Conservation (phyloP, 2,888 invertebrate genomes). For the Plagodis pulveraria region DNA sequence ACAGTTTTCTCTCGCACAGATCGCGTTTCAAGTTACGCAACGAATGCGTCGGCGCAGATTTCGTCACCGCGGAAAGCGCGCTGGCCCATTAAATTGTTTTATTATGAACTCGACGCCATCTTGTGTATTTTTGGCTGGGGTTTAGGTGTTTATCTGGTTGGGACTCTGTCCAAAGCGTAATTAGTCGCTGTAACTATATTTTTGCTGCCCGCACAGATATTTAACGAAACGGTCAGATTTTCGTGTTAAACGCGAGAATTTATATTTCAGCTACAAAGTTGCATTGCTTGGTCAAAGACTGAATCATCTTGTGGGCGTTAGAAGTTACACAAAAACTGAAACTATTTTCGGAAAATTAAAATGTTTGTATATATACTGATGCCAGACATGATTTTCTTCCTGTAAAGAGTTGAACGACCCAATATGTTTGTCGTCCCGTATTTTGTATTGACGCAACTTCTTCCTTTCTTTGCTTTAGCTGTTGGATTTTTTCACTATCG, state of each 20-base stretch:
- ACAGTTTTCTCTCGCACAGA: constrained; percentile 76
- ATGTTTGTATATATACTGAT: constrained; percentile 26
- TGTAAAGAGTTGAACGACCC: constrained; percentile 64
- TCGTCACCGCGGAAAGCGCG: constrained; percentile 85
- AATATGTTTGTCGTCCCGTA: constrained; percentile 68
- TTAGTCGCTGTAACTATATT: constrained; percentile 78
- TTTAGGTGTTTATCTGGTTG: constrained; percentile 83
- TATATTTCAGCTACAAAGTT: constrained; percentile 13
- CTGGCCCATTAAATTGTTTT: constrained; percentile 85
- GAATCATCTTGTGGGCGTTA: constrained; percentile 9
- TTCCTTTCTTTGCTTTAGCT: constrained; percentile 65
- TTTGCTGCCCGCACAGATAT: constrained; percentile 56
- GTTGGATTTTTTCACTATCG: constrained; percentile 74
- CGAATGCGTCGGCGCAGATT: constrained; percentile 80
- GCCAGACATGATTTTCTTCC: constrained; percentile 44
- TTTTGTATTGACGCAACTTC: constrained; percentile 55
- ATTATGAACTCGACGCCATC: constrained; percentile 84
- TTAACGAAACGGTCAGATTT: constrained; percentile 45
- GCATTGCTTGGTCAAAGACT: constrained; percentile 10
- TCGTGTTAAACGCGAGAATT: constrained; percentile 21
- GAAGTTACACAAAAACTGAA: background rate
- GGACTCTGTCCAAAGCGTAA: constrained; percentile 82
- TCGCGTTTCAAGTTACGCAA: constrained; percentile 81
- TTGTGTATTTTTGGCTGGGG: constrained; percentile 83
- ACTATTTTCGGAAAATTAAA: constrained; percentile 17